These are phyloP conservation scores for Eumerus sabulonum DNA, from an alignment of 2,888 invertebrate genomes.

Conservation along the genomic window DNA sequence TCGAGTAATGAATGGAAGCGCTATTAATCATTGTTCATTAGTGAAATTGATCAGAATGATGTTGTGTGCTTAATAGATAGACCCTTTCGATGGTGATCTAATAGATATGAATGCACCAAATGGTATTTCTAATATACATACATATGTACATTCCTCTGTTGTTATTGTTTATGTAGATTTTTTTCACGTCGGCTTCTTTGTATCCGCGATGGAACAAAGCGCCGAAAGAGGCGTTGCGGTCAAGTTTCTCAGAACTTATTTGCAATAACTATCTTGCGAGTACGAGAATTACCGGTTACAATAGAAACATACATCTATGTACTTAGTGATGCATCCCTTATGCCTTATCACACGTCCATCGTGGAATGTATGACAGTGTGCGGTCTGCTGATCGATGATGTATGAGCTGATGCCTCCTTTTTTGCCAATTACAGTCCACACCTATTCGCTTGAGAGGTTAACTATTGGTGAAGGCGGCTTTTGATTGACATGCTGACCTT, in stretches of 20 bases:
- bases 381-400: constrained; percentile 37
- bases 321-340: too few relatives aligned
- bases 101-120: too few relatives aligned
- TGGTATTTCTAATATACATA: too few relatives aligned
- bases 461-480: constrained; percentile 52
- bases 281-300: background rate
- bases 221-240: constrained; percentile 23
- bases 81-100: constrained; percentile 18
- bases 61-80: background rate
- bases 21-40: constrained; percentile 57
- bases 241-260: constrained; percentile 38
- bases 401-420: constrained; percentile 2
- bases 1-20: constrained; percentile 34
- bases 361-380: constrained; percentile 27
- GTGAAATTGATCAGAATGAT: constrained; percentile 42
- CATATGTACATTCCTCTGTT: too few relatives aligned
- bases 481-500: constrained; percentile 54
- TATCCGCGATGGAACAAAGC: constrained; percentile 12
- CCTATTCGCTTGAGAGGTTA: constrained; percentile 55
- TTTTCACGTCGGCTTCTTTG: constrained; percentile 44
- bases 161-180: too few relatives aligned
- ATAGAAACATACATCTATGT: too few relatives aligned
- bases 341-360: constrained; percentile 45
- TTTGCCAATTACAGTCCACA: constrained; percentile 49
- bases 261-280: constrained; percentile 28